These are phyloP conservation scores for Argentina silus DNA, from an alignment of 2,797 vertebrate genomes.

Conservation along the genomic window DNA sequence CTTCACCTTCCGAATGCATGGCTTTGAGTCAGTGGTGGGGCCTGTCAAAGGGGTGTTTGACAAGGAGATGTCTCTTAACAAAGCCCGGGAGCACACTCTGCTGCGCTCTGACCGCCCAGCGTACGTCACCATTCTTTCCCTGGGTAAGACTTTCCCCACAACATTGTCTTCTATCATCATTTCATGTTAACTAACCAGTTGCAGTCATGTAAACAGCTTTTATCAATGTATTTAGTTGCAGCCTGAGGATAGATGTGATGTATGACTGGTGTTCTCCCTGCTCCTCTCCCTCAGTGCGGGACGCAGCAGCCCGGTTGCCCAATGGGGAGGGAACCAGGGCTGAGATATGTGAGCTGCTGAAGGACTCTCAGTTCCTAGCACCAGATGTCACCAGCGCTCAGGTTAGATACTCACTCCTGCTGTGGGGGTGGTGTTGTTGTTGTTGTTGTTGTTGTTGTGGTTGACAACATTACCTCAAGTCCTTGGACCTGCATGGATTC, in stretches of 20 bases:
- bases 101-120: conserved; percentile 94
- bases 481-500: background rate
- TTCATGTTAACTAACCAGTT: background rate
- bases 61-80: conserved; percentile 98
- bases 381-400: conserved; percentile 98
- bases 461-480: no score
- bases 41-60: conserved; percentile 98
- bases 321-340: conserved; percentile 97
- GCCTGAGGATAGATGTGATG: background rate
- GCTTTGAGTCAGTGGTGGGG: conserved; percentile 96
- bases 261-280: background rate
- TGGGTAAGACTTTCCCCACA: conserved; percentile 79
- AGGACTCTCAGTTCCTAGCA: conserved; percentile 97
- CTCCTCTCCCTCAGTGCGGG: conserved; percentile 81
- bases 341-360: conserved; percentile 96
- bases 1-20: conserved; percentile 97
- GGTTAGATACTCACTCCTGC: conserved; percentile 63
- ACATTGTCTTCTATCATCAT: background rate
- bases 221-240: background rate
- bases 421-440: background rate
- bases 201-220: no score
- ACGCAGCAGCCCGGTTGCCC: conserved; percentile 94
- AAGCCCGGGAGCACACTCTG: conserved; percentile 97
- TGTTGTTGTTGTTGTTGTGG: background rate
- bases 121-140: conserved; percentile 96